Evolutionary conservation across 1,140 invertebrate species (phyloP), one percentile per base, ranked within the genome.

Genomic region (Zaprionus vittiger): DNA sequence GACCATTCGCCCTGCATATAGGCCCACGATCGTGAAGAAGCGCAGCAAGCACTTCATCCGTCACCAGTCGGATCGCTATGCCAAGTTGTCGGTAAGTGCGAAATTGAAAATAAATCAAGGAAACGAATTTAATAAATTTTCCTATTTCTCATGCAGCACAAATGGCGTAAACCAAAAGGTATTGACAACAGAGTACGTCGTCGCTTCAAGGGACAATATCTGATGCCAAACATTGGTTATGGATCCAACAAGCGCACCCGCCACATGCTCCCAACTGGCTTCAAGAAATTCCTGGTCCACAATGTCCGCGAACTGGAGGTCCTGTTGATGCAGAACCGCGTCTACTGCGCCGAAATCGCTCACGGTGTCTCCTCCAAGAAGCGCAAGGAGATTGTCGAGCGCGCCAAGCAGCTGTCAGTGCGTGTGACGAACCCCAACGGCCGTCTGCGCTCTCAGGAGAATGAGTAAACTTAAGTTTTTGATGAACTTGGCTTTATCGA

Each of bases 161-260:
- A 95, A 94, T 95, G 94, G 94, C 94, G 94, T 90, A 95, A 95
- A 92, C 94, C 94, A 20, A 95, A 94, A 94, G 94, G 99, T 99
- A 99, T 99, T 95, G 99, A 99, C 94, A 99, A 99, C 96, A 96
- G 99, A 94, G 99, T 99, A 11, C 96, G 99, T 81, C 96, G 99
- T 92, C 95, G 98, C 80, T 99, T 99, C 94, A 99, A 99, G 96
- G 99, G 99, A 26, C 98, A 99, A 93, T 98, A 97, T 92, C 94
- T 98, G 94, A 99, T 99, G 99, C 99, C 99, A 52, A 99, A 97
- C 92, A 99, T 99, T 94, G 99, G 99, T 96, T 99, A 99, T 94
- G 99, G 99, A 91, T 98, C 98, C 78, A 97, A 97, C 92, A 97
- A 97, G 92, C 97, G 96, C 87, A 99, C 98, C 44, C 96, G 96